A percentile compares a stretch with the other conserved stretches of the same genome.
phyloP scores from a whole-genome alignment of 2,113 vertebrate genomes.

The Ranitomeya variabilis region DNA sequence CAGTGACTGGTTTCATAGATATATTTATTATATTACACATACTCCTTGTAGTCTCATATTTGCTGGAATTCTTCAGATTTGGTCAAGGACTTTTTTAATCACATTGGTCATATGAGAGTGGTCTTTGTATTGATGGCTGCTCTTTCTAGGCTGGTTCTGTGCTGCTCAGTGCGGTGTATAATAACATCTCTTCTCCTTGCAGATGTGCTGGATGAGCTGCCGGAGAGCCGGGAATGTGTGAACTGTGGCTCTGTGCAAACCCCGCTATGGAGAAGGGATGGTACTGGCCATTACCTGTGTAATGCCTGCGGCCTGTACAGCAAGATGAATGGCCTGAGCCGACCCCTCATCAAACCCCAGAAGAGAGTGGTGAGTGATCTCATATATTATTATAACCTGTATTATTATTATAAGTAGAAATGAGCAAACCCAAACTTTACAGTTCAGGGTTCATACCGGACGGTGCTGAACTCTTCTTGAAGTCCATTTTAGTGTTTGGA shows the following conservation, averaged over 20 bases:
- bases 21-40: no score
- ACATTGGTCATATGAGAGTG: neutral
- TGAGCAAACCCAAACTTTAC: no score
- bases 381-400: no score
- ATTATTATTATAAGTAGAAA: no score
- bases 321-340: slow-evolving; percentile 98
- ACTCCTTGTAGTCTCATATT: neutral
- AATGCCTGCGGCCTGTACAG: slow-evolving; percentile 98
- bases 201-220: slow-evolving; percentile 94
- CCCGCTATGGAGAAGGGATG: slow-evolving; percentile 95
- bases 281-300: slow-evolving; percentile 97
- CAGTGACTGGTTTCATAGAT: no score
- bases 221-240: slow-evolving; percentile 93
- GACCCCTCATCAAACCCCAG: slow-evolving; percentile 96
- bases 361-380: slow-evolving; percentile 85
- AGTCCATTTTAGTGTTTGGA: no score
- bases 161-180: neutral
- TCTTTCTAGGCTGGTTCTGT: neutral
- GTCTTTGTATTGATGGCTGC: neutral
- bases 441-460: no score
- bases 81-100: no score
- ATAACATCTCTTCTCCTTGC: neutral
- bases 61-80: neutral
- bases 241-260: slow-evolving; percentile 99
- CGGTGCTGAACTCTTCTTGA: no score